A percentile compares a stretch with the other conserved stretches of the same genome.
Evolutionary conservation across 2,888 invertebrate genomes (phyloP).

Genomic region (Catonia carolina): DNA sequence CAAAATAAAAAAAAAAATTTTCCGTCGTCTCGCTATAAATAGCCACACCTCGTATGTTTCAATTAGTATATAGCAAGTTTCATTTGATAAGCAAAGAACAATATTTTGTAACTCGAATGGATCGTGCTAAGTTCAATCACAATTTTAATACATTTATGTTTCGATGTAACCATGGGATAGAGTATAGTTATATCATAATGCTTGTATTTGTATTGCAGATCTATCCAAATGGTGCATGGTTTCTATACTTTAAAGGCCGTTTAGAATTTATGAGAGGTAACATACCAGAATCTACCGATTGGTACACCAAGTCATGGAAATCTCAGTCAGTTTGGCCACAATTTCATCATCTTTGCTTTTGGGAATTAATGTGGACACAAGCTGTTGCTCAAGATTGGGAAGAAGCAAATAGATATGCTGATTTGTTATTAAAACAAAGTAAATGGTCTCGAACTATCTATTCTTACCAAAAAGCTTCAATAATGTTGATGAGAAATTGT

Average conservation of each 20-base stretch:
- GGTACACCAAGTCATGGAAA: slow-evolving; percentile 73
- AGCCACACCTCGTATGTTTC: too few relatives aligned
- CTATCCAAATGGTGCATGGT: slow-evolving; percentile 82
- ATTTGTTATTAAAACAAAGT: slow-evolving; percentile 64
- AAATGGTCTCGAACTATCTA: slow-evolving; percentile 91
- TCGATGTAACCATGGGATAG: too few relatives aligned
- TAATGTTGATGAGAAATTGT: slow-evolving; percentile 65
- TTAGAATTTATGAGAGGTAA: slow-evolving; percentile 75
- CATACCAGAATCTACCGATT: slow-evolving; percentile 59
- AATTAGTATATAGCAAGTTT: too few relatives aligned
- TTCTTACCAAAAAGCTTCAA: slow-evolving; percentile 79
- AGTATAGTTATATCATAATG: too few relatives aligned
- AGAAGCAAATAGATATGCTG: slow-evolving; percentile 65
- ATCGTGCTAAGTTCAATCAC: too few relatives aligned
- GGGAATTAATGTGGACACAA: slow-evolving; percentile 90
- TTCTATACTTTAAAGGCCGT: slow-evolving; percentile 84
- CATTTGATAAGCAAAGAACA: too few relatives aligned
- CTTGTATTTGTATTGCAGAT: slow-evolving; percentile 49
- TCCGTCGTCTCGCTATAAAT: too few relatives aligned
- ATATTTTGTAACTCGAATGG: too few relatives aligned
- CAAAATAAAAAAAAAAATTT: too few relatives aligned
- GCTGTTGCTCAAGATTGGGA: slow-evolving; percentile 69
- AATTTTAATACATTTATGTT: too few relatives aligned
- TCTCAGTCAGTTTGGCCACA: slow-evolving; percentile 82
- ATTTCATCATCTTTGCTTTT: slow-evolving; percentile 87